Base-by-base conservation (phyloP, 2,797 vertebrate genomes). In the Diplodus sargus region DNA sequence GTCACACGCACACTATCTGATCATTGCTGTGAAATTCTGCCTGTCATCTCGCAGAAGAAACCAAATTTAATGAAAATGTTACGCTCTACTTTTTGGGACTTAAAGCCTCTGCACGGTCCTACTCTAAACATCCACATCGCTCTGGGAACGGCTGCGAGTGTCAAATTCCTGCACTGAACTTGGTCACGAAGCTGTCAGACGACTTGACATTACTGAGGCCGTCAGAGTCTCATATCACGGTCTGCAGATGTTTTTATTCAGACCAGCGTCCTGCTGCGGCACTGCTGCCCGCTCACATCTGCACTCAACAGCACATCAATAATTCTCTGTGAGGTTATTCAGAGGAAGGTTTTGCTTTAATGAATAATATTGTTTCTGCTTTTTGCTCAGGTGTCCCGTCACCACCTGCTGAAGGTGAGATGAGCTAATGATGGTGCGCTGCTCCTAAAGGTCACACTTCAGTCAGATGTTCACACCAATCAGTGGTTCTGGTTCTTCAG, bases 101-200 rank as follows among this genome's bases (percentile, higher is more conserved):
- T 51, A 72, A 45, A 70, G 54, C 59, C 56, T n/a, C 66, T 43
- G 42, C 47, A 48, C 23, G 67, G 62, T 9, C 23, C 10, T 12
- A 63, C 48, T 66, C 28, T 62, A 54, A 76, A 76, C 65, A 71
- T 65, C 43, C 51, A 63, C 65, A 61, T 76, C n/a, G 69, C n/a
- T 73, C 47, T 62, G 63, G 23, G 53, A 83, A 81, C 58, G 42
- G 34, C 67, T 78, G 59, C 49, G 58, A 51, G 57, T 85, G 65
- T 77, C 64, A 67, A 28, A 81, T 67, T 64, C 56, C 61, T 58
- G 39, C 56, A 9, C 23, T 76, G 42, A 69, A 79, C 53, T 70
- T 15, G 34, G 30, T 54, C n/a, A 51, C 60, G 59, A 70, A 63
- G 48, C 63, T 56, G 64, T 76, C 81, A 53, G 42, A 71, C 45